These are phyloP conservation scores for Cheilosia vulpina DNA, from an alignment of 2,888 invertebrate genomes.

Conservation along the genomic window DNA sequence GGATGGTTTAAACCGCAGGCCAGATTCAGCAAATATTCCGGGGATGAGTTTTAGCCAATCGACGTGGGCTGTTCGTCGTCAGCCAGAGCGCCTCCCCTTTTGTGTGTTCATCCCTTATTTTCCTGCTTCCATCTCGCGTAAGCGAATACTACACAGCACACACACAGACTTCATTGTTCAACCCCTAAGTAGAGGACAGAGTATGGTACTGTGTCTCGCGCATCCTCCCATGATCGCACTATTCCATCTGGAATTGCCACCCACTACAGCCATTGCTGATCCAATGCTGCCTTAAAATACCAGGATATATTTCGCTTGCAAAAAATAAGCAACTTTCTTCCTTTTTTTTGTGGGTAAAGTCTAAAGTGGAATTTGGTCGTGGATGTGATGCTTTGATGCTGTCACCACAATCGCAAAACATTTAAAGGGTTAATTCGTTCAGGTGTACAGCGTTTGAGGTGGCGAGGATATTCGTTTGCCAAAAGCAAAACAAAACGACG, in stretches of 20 bases:
- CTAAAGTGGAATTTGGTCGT: constrained; percentile 25
- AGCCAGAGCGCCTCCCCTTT: constrained; percentile 67
- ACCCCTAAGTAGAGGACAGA: constrained; percentile 39
- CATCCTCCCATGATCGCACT: constrained; percentile 54
- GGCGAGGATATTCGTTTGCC: constrained; percentile 36
- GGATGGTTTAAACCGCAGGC: constrained; percentile 33
- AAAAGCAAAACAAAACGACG: constrained; percentile 2
- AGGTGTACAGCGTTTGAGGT: constrained; percentile 51
- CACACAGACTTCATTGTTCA: constrained; percentile 37
- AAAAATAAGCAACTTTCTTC: constrained; percentile 11
- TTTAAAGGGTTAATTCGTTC: constrained; percentile 51
- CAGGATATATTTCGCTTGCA: constrained; percentile 68
- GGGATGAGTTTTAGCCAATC: constrained; percentile 70
- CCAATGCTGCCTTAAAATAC: constrained; percentile 50
- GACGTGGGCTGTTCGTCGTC: constrained; percentile 32
- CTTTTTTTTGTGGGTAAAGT: background rate
- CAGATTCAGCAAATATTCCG: constrained; percentile 6
- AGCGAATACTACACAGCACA: constrained; percentile 3
- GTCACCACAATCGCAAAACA: constrained; percentile 58
- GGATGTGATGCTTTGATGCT: constrained; percentile 49
- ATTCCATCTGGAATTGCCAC: constrained; percentile 11
- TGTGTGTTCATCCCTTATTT: constrained; percentile 69
- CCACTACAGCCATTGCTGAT: constrained; percentile 21
- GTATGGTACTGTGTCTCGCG: constrained; percentile 48
- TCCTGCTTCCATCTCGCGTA: constrained; percentile 44